phyloP scores from a whole-genome alignment of 2,797 vertebrate genomes.

The Spea hammondii region DNA sequence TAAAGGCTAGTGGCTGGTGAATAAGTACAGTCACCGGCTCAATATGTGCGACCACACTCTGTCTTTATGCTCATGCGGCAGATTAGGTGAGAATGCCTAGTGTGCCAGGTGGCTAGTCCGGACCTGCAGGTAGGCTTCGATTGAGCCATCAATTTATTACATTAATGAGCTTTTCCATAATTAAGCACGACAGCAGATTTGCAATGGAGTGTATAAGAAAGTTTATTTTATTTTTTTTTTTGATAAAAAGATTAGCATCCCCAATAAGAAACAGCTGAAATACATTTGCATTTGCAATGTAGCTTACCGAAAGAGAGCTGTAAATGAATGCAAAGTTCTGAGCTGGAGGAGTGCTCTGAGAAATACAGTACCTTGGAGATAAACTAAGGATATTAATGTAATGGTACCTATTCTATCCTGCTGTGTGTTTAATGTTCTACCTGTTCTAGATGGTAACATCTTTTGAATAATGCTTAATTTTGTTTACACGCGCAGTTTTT shows the following conservation, averaged over 20 bases:
- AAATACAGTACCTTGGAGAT: conserved; percentile 69
- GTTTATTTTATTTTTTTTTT: background rate
- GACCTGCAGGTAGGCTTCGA: background rate
- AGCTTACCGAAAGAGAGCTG: conserved; percentile 66
- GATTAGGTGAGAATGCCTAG: too few relatives aligned
- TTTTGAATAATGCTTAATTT: conserved; percentile 74
- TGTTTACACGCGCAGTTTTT: conserved; percentile 74
- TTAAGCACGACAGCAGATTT: too few relatives aligned
- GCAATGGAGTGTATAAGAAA: background rate
- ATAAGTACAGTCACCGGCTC: too few relatives aligned
- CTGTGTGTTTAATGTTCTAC: conserved; percentile 75
- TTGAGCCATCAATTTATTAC: too few relatives aligned
- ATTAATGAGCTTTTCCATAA: too few relatives aligned
- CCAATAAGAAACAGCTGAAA: conserved; percentile 66
- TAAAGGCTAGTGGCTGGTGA: too few relatives aligned
- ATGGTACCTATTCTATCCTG: conserved; percentile 84
- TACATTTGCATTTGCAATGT: conserved; percentile 74
- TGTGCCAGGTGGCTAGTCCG: too few relatives aligned
- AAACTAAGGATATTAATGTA: conserved; percentile 85
- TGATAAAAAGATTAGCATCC: conserved; percentile 70
- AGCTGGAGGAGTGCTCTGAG: conserved; percentile 76
- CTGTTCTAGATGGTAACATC: conserved; percentile 83
- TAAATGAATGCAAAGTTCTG: conserved; percentile 74
- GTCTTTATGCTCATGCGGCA: too few relatives aligned
- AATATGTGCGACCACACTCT: too few relatives aligned